Percentiles rank a stretch among this genome's conserved stretches.
Conservation (phyloP, 2,797 vertebrate genomes). For the Mycteria americana region DNA sequence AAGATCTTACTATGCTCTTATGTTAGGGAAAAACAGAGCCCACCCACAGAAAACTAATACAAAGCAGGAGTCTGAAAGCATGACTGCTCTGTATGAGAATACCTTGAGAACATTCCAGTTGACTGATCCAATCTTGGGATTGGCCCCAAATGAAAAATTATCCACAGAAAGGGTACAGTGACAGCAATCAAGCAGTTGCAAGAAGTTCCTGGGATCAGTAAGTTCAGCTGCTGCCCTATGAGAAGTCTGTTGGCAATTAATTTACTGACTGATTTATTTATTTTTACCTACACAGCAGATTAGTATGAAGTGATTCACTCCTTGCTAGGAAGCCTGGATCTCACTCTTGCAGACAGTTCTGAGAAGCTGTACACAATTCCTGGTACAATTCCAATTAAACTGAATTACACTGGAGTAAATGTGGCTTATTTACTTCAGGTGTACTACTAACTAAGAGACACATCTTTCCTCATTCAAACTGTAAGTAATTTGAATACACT, state of each 20-base stretch:
- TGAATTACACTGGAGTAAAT: not conserved
- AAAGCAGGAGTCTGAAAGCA: not conserved
- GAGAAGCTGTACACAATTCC: not conserved
- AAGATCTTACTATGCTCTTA: not conserved
- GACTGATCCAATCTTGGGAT: not conserved
- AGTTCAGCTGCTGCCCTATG: not conserved
- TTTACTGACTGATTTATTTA: not conserved
- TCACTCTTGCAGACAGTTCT: accelerated
- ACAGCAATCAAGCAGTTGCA: not conserved
- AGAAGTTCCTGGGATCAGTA: not conserved
- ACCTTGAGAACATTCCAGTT: constrained; percentile 44
- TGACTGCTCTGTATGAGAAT: not conserved
- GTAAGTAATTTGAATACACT: not conserved
- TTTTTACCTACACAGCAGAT: not conserved
- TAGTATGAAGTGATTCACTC: not conserved
- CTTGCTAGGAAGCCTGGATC: not conserved
- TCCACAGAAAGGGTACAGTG: not conserved
- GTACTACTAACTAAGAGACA: not conserved
- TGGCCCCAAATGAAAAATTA: not conserved
- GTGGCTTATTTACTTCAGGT: not conserved
- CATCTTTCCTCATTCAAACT: not conserved
- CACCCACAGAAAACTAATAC: not conserved
- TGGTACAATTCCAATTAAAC: not conserved
- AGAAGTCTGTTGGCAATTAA: not conserved
- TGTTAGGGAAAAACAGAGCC: not conserved